Evolutionary conservation across 2,113 vertebrate species (phyloP).

Genomic region (Urocolius indicus): DNA sequence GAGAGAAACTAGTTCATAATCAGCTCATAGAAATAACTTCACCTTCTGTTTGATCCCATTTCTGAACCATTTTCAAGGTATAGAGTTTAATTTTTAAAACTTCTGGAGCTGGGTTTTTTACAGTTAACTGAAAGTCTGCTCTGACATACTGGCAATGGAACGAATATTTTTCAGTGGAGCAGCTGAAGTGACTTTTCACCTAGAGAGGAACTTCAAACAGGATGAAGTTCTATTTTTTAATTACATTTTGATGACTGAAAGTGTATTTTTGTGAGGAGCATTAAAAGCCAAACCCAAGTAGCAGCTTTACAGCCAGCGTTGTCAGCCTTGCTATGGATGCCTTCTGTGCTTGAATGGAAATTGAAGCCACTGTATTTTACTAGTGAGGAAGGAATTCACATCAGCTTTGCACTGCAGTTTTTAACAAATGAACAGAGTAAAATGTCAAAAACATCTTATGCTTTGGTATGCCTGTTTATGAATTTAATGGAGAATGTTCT

Average conservation of each 20-base stretch:
- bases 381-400: neutral
- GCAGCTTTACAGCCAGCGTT: neutral
- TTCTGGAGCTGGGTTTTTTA: neutral
- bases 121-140: neutral
- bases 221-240: neutral
- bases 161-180: neutral
- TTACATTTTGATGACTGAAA: constrained; percentile 18
- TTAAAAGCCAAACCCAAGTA: neutral
- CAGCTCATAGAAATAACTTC: neutral
- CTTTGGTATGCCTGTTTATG: neutral
- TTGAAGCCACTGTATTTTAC: neutral
- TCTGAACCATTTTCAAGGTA: neutral
- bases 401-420: neutral
- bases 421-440: neutral
- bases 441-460: neutral
- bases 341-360: neutral
- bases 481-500: neutral
- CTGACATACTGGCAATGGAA: neutral
- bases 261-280: neutral
- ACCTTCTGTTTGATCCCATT: constrained; percentile 11
- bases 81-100: neutral
- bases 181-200: neutral
- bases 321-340: neutral
- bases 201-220: constrained; percentile 16
- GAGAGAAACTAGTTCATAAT: neutral